Percentiles rank a stretch among this genome's conserved stretches.
phyloP scores from a whole-genome alignment of 1,140 invertebrate genomes.

The Eciton burchellii region DNA sequence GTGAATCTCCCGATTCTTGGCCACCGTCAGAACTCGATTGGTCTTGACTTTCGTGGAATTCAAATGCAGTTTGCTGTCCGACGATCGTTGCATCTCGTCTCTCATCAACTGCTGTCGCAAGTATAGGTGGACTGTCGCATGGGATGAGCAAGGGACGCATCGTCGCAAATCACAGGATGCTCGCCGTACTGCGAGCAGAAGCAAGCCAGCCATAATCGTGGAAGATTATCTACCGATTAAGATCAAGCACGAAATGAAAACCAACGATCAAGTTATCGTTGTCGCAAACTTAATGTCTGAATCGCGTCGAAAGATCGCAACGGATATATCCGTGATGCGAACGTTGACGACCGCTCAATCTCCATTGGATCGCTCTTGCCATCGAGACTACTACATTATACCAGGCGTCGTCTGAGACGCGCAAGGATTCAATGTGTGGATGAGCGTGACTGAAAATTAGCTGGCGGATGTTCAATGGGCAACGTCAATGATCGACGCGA shows the following conservation, averaged over 20 bases:
- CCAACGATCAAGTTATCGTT: too few species aligned
- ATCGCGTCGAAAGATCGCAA: not conserved
- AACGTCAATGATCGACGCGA: not conserved
- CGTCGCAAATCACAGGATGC: not conserved
- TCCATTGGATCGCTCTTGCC: conserved; percentile 41
- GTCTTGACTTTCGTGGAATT: conserved; percentile 86
- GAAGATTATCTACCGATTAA: not conserved
- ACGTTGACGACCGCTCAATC: conserved; percentile 36
- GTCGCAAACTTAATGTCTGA: too few species aligned
- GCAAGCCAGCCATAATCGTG: conserved; percentile 24
- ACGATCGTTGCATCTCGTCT: conserved; percentile 72
- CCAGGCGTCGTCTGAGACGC: too few species aligned
- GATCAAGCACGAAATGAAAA: too few species aligned
- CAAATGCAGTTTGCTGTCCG: conserved; percentile 84
- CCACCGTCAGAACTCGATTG: conserved; percentile 89
- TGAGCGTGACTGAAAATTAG: conserved; percentile 2
- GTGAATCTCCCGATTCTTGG: conserved; percentile 87
- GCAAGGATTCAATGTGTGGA: not conserved
- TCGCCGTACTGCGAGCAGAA: not conserved
- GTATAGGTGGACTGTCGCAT: not conserved
- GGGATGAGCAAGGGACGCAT: not conserved
- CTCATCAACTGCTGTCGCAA: conserved; percentile 14
- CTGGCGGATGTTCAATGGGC: not conserved
- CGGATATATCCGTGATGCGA: conserved; percentile 1
- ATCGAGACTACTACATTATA: conserved; percentile 15